Evolutionary conservation across 2,888 invertebrate genomes (phyloP).

Genomic region (Drosophila prostipennis): DNA sequence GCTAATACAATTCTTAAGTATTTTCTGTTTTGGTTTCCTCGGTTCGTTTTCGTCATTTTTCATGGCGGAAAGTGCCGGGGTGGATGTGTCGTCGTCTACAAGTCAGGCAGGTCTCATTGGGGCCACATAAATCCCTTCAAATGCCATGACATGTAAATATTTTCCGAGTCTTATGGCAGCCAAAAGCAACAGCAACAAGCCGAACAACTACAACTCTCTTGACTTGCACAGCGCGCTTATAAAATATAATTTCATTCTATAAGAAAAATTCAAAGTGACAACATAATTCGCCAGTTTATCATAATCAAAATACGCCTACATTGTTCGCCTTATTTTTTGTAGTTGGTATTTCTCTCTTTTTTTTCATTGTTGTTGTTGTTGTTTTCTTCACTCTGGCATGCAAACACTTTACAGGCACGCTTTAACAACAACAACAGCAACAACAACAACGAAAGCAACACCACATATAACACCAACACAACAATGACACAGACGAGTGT

Average conservation of each 20-base stretch:
- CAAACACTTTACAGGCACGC: conserved; percentile 74
- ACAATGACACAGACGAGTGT: conserved; percentile 80
- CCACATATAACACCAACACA: conserved; percentile 44
- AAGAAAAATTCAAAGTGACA: conserved; percentile 82
- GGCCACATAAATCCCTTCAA: conserved; percentile 74
- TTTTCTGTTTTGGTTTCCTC: conserved; percentile 30
- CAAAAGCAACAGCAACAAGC: conserved; percentile 5
- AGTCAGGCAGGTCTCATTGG: conserved; percentile 55
- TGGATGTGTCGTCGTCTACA: conserved; percentile 49
- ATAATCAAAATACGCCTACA: conserved; percentile 80
- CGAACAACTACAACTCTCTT: conserved; percentile 29
- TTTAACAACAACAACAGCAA: conserved; percentile 45
- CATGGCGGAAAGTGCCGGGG: conserved; percentile 64
- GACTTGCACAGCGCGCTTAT: conserved; percentile 60
- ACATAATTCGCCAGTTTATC: conserved; percentile 83
- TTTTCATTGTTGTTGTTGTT: background rate
- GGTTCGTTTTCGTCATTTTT: conserved; percentile 61
- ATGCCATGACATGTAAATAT: conserved; percentile 77
- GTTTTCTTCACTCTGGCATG: conserved; percentile 62
- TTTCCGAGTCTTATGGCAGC: conserved; percentile 48
- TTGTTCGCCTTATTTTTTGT: conserved; percentile 61
- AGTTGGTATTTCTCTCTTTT: conserved; percentile 18
- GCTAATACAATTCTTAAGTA: conserved; percentile 44
- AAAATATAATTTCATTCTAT: conserved; percentile 81
- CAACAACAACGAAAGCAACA: conserved; percentile 28